Evolutionary conservation across 2,113 vertebrate genomes (phyloP).

Genomic region (Nothoprocta perdicaria): DNA sequence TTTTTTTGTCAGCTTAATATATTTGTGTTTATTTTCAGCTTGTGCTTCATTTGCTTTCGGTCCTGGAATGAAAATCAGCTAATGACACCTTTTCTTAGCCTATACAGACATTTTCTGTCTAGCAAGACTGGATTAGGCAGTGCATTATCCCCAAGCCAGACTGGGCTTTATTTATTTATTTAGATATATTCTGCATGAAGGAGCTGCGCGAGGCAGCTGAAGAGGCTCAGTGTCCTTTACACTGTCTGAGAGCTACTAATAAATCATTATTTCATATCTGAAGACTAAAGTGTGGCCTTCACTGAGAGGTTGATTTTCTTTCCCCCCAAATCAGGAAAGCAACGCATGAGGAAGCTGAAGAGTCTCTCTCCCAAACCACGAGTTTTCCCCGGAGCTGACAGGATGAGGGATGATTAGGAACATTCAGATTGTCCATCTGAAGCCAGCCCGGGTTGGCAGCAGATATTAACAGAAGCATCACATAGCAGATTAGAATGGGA

Average conservation of each 20-base stretch:
- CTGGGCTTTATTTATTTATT: not conserved
- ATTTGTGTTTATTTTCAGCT: slow-evolving; percentile 70
- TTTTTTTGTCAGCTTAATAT: slow-evolving; percentile 71
- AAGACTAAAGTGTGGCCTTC: not conserved
- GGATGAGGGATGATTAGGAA: not conserved
- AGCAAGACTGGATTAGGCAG: not conserved
- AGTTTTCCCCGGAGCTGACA: not conserved
- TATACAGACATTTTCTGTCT: not conserved
- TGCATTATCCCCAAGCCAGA: not conserved
- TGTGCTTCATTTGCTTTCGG: slow-evolving; percentile 66
- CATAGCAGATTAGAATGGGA: not conserved
- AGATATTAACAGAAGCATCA: not conserved
- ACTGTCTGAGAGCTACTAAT: not conserved
- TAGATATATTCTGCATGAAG: not conserved
- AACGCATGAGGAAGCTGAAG: not conserved
- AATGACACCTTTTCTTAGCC: slow-evolving; percentile 49
- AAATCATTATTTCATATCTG: not conserved
- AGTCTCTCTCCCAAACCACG: not conserved
- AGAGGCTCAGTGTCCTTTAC: not conserved
- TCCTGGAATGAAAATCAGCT: slow-evolving; percentile 62
- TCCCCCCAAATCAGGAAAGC: not conserved
- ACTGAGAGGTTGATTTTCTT: not conserved
- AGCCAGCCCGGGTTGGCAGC: not conserved
- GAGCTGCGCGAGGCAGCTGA: not conserved
- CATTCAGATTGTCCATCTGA: not conserved